phyloP scores from a whole-genome alignment of 2,888 invertebrate genomes.

The Rhodophaea formosa region DNA sequence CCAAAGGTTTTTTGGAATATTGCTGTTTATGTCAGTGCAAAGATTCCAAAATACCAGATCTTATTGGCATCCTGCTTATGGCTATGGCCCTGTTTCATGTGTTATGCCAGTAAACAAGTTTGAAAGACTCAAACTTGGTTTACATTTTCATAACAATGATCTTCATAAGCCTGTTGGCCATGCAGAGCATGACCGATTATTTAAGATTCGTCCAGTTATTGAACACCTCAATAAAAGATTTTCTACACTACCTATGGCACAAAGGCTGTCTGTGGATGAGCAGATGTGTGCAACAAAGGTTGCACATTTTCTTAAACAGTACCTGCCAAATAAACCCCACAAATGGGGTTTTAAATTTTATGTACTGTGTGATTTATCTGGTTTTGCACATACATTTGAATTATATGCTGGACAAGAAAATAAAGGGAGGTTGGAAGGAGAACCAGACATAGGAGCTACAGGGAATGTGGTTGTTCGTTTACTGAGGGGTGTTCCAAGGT shows the following conservation, averaged over 20 bases:
- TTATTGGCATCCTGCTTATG: conserved; percentile 34
- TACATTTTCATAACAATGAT: conserved; percentile 39
- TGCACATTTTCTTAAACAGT: conserved; percentile 23
- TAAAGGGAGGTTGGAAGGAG: conserved; percentile 8
- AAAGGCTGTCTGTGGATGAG: conserved; percentile 31
- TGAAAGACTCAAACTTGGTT: conserved; percentile 33
- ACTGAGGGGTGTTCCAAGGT: conserved; percentile 35
- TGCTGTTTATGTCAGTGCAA: conserved; percentile 32
- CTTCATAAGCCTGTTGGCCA: conserved; percentile 33
- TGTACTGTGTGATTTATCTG: conserved; percentile 24
- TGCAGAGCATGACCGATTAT: conserved; percentile 34
- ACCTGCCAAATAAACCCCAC: conserved; percentile 28
- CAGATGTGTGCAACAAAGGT: conserved; percentile 26
- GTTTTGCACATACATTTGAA: conserved; percentile 22
- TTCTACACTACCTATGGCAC: conserved; percentile 24
- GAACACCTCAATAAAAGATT: conserved; percentile 25
- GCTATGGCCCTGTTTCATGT: conserved; percentile 31
- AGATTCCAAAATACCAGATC: conserved; percentile 34
- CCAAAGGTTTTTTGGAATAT: conserved; percentile 31
- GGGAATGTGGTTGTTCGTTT: conserved; percentile 38
- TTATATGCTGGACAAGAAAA: conserved; percentile 19
- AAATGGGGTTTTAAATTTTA: conserved; percentile 34
- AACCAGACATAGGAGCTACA: conserved; percentile 36
- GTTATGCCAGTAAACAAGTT: conserved; percentile 37
- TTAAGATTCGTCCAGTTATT: conserved; percentile 29